Evolutionary conservation across 2,113 vertebrate species (phyloP).

Genomic region (Sinocyclocheilus anshuiensis): DNA sequence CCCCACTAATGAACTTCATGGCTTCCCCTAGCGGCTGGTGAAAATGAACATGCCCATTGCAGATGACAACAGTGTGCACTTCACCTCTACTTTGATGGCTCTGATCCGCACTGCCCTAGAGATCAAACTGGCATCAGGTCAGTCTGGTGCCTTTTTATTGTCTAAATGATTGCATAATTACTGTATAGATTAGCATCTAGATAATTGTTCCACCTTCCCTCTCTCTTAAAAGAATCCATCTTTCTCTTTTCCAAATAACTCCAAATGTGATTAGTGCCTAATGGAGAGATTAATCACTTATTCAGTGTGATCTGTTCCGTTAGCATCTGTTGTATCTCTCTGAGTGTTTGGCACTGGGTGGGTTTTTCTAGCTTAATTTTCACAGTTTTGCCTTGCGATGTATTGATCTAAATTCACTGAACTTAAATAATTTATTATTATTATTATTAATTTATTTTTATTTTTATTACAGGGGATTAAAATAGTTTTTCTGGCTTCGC

Average conservation of each 20-base stretch:
- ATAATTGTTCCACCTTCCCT: not conserved
- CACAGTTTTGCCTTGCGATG: no score
- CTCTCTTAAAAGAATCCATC: not conserved
- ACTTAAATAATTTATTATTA: no score
- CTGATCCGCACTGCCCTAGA: slow-evolving; percentile 92
- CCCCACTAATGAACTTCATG: slow-evolving; percentile 37
- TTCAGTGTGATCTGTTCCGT: slow-evolving; percentile 17
- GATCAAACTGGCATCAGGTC: slow-evolving; percentile 93
- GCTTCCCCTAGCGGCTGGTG: slow-evolving; percentile 83
- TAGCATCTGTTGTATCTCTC: slow-evolving; percentile 25
- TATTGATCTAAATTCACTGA: no score
- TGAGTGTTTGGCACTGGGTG: slow-evolving; percentile 9
- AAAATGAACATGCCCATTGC: slow-evolving; percentile 98
- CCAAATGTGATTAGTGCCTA: not conserved
- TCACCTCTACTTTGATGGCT: slow-evolving; percentile 93
- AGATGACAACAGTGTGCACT: slow-evolving; percentile 86
- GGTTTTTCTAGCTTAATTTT: no score
- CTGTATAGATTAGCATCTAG: not conserved
- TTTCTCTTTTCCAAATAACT: not conserved
- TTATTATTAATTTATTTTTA: no score
- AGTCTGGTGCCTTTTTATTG: not conserved
- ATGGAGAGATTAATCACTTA: slow-evolving; percentile 27
- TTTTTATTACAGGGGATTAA: no score
- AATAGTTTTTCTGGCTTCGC: no score
- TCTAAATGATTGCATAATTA: not conserved